Evolutionary conservation across 2,113 vertebrate genomes (phyloP), one percentile per base, ranked within the genome.

Genomic region (Centropus bengalensis): DNA sequence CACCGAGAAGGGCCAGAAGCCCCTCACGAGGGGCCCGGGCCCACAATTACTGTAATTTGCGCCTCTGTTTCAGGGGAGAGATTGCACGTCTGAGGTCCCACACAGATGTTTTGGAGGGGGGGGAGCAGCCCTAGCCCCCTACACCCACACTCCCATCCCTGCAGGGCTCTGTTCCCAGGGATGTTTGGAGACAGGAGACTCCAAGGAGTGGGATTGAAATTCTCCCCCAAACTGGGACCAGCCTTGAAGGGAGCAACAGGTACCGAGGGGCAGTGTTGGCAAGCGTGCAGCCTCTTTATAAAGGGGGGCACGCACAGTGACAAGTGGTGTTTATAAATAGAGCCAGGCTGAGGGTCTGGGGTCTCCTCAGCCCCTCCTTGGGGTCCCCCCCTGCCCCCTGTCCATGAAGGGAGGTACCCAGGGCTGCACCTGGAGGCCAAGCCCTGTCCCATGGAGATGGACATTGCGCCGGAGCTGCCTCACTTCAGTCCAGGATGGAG

Each of bases 21-120:
- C 79, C 68, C 69, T 40, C 36, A 3, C 2, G 5, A 2, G 55
- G 62, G 52, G 47, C 69, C 98, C 59, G 11, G 79, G 82, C 51
- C 88, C 94, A 70, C 97, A 97, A 92, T 97, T 98, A 93, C 95
- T 55, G 56, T 96, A 92, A 97, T 94, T 94, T 96, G 84, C 71
- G 32, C 84, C 92, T 93, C 55, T 91, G 68, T 97, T 97, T 96
- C 5, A n/a, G 87, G 94, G 91, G 80, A 78, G 84, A 58, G 64
- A 83, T 70, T 10, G 7, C 49, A 3, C 9, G 45, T 84, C 96
- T 96, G 94, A 78, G 33, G 63, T 55, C 55, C 81, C 0, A 1
- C 28, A 23, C 59, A 49, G 76, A 52, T 36, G 24, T 33, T 12
- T 27, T 24, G 40, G 49, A 33, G 22, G 18, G 36, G 59, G 38